These are phyloP conservation scores for Xiphias gladius DNA, from an alignment of 2,113 vertebrate genomes.

Conservation along the genomic window DNA sequence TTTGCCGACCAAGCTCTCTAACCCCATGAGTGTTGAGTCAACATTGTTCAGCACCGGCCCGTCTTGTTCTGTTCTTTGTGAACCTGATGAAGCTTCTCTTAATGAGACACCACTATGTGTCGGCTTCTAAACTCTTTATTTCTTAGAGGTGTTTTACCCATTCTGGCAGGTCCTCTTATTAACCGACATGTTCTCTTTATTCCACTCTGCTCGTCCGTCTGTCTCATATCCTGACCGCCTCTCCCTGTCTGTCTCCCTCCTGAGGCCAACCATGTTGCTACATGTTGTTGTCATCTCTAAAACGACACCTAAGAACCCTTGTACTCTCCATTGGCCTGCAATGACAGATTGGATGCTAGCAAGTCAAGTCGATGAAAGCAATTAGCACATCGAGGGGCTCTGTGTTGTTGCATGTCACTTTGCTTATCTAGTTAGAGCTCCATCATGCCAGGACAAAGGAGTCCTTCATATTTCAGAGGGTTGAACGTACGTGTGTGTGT, in stretches of 20 bases:
- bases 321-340: slow-evolving; percentile 29
- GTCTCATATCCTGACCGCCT: not conserved
- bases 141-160: not conserved
- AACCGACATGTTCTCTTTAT: slow-evolving; percentile 26
- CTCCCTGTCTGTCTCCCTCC: slow-evolving; percentile 16
- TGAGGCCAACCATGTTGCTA: slow-evolving; percentile 13
- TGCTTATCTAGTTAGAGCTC: slow-evolving; percentile 44
- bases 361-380: slow-evolving; percentile 67
- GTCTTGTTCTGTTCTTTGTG: slow-evolving; percentile 31
- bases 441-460: slow-evolving; percentile 24
- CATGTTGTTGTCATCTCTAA: slow-evolving; percentile 48
- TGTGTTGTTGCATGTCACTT: slow-evolving; percentile 56
- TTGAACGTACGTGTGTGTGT: not conserved
- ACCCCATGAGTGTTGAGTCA: slow-evolving; percentile 37
- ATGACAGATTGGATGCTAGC: slow-evolving; percentile 38
- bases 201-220: slow-evolving; percentile 7
- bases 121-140: slow-evolving; percentile 26
- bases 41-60: slow-evolving; percentile 22
- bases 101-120: slow-evolving; percentile 59
- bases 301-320: slow-evolving; percentile 39
- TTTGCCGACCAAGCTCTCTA: slow-evolving; percentile 38
- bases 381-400: slow-evolving; percentile 67
- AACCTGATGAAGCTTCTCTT: slow-evolving; percentile 49
- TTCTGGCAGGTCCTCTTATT: slow-evolving; percentile 41
- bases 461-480: slow-evolving; percentile 21